A percentile compares a stretch with the other conserved stretches of the same genome.
Conservation (phyloP, 2,888 invertebrate species). For the Boloria euphrosyne region DNA sequence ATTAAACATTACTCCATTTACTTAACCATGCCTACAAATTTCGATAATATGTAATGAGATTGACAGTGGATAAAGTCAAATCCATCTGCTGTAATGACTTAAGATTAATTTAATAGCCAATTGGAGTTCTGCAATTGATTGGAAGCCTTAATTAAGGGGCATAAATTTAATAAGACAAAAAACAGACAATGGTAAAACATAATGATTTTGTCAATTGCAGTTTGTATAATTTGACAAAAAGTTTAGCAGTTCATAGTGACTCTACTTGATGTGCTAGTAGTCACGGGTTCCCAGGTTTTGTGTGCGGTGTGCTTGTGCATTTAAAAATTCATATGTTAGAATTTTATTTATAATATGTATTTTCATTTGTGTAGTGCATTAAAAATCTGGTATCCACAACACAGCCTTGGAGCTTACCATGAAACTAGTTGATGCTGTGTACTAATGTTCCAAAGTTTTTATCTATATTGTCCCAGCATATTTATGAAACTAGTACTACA, state of each 20-base stretch:
- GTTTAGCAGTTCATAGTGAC: too few relatives aligned
- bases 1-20: slow-evolving; percentile 27
- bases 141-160: slow-evolving; percentile 23
- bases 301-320: too few relatives aligned
- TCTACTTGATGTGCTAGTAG: too few relatives aligned
- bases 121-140: slow-evolving; percentile 31
- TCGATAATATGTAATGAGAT: slow-evolving; percentile 51
- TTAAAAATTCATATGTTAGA: too few relatives aligned
- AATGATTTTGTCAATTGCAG: slow-evolving; percentile 64
- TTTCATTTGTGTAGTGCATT: too few relatives aligned
- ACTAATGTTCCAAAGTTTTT: too few relatives aligned
- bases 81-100: slow-evolving; percentile 41
- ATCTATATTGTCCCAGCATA: slow-evolving; percentile 3
- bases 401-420: too few relatives aligned
- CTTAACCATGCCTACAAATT: slow-evolving; percentile 19
- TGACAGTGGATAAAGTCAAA: slow-evolving; percentile 48
- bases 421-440: too few relatives aligned
- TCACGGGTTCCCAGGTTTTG: too few relatives aligned
- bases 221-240: slow-evolving; percentile 49
- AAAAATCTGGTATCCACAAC: too few relatives aligned
- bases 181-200: slow-evolving; percentile 16
- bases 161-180: slow-evolving; percentile 22
- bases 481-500: slow-evolving; percentile 6
- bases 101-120: slow-evolving; percentile 38
- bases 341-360: too few relatives aligned